These are phyloP conservation scores for Pardosa pseudoannulata DNA, from an alignment of 2,888 invertebrate species.

Conservation along the genomic window DNA sequence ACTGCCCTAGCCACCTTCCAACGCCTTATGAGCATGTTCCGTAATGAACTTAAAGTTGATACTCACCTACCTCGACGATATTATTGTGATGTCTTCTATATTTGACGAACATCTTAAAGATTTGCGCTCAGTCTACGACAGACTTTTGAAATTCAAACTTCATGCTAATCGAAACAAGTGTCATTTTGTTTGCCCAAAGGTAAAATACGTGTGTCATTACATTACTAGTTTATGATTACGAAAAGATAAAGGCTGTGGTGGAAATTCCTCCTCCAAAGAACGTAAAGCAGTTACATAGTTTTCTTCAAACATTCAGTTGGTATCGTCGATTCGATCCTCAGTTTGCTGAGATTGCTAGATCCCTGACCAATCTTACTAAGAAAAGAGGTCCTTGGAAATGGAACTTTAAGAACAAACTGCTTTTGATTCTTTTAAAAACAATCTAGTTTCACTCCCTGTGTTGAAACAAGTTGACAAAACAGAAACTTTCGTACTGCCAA, in stretches of 20 bases:
- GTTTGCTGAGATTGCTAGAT: conserved; percentile 13
- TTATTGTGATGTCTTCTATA: conserved; percentile 4
- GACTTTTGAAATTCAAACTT: conserved; percentile 7
- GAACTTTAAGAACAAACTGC: background rate
- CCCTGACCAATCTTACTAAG: conserved; percentile 23
- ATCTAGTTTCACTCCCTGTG: background rate
- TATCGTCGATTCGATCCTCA: conserved; percentile 10
- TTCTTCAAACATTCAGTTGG: conserved; percentile 32
- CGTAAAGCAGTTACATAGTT: conserved; percentile 28
- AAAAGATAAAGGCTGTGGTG: background rate
- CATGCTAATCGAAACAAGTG: conserved; percentile 33
- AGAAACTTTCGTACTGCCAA: conserved; percentile 3
- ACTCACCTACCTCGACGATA: conserved; percentile 34
- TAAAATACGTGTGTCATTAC: conserved; percentile 27
- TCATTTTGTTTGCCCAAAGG: background rate
- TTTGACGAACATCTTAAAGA: conserved; percentile 12
- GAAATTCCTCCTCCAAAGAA: conserved; percentile 15
- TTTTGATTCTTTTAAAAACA: background rate
- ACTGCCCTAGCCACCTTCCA: conserved; percentile 30
- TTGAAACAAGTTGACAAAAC: background rate
- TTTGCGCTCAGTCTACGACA: conserved; percentile 13
- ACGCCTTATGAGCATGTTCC: background rate
- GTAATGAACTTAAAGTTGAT: background rate
- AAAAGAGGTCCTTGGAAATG: background rate
- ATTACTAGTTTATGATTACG: background rate